These are phyloP conservation scores for Osmoderma eremita DNA, from an alignment of 2,888 invertebrate genomes.

Conservation along the genomic window DNA sequence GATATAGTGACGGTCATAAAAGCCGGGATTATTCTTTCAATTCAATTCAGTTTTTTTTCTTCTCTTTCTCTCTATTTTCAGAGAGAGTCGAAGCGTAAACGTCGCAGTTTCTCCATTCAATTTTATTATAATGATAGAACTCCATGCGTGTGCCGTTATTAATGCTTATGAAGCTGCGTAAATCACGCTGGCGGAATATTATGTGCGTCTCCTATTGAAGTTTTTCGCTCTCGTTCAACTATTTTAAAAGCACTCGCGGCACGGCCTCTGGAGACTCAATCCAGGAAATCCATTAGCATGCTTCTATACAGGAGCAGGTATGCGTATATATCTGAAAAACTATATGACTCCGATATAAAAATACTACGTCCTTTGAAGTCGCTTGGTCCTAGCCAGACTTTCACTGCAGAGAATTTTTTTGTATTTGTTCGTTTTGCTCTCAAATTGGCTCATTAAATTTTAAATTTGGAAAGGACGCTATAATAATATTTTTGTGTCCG, in stretches of 20 bases:
- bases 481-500: no score
- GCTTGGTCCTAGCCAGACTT: no score
- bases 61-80: background rate
- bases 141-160: conserved; percentile 8
- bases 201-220: background rate
- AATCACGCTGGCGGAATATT: conserved; percentile 7
- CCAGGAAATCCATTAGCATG: conserved; percentile 1
- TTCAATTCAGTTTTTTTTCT: background rate
- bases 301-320: no score
- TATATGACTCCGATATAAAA: no score
- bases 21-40: conserved; percentile 19
- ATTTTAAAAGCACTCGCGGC: conserved; percentile 15
- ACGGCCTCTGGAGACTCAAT: background rate
- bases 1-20: conserved; percentile 16
- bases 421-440: no score
- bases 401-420: no score
- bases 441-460: no score
- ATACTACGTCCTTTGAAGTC: no score
- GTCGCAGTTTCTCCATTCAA: conserved; percentile 13
- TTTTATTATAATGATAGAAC: conserved; percentile 20
- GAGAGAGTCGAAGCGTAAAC: background rate
- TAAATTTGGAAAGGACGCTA: no score
- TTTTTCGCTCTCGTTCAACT: conserved; percentile 17
- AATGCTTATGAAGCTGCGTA: conserved; percentile 18
- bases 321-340: no score